Conservation (phyloP, 2,888 invertebrate species). For the Halictus ligatus region DNA sequence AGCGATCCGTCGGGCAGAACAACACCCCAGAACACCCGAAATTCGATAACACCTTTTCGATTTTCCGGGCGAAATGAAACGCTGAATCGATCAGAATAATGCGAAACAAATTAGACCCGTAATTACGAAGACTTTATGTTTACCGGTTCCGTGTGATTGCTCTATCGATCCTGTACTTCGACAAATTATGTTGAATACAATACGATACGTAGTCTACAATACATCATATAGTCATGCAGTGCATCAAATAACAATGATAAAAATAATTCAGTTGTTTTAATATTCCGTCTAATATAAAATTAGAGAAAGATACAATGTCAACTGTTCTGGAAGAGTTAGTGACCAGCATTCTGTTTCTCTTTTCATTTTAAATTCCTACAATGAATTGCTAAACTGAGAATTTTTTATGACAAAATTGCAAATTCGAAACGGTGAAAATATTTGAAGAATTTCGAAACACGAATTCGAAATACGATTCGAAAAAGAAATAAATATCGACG, state of each 20-base stretch:
- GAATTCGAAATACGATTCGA: no score
- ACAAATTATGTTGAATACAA: not conserved
- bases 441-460: no score
- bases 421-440: no score
- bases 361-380: no score
- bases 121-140: not conserved
- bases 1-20: constrained; percentile 10
- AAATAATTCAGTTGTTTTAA: not conserved
- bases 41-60: constrained; percentile 41
- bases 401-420: no score
- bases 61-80: not conserved
- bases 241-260: not conserved
- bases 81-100: not conserved
- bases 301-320: no score
- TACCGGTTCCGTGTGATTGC: not conserved
- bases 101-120: not conserved
- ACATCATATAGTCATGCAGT: not conserved
- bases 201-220: not conserved
- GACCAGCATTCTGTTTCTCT: no score
- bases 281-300: no score
- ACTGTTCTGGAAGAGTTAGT: no score
- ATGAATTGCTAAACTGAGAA: no score
- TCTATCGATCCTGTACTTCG: not conserved
- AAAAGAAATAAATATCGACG: no score
- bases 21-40: constrained; percentile 11